Evolutionary conservation across 2,888 invertebrate species (phyloP).

Genomic region (Dolichomitus sp.): DNA sequence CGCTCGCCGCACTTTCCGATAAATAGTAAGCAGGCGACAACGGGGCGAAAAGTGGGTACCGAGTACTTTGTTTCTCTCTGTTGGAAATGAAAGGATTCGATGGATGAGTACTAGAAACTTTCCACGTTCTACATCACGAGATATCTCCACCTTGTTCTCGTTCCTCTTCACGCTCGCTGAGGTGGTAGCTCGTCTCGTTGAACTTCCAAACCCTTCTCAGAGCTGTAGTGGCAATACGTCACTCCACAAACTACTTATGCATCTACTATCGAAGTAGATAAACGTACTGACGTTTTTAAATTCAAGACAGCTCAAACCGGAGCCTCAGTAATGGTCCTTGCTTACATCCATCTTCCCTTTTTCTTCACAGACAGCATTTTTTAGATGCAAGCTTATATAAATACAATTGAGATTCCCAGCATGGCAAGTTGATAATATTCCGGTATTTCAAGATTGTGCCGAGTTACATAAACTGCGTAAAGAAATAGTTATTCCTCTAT

Average conservation of each 20-base stretch:
- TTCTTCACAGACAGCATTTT: no score
- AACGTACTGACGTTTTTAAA: background rate
- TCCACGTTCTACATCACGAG: constrained; percentile 44
- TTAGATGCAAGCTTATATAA: no score
- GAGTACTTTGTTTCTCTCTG: constrained; percentile 40
- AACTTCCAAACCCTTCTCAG: constrained; percentile 30
- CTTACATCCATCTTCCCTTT: no score
- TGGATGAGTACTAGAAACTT: constrained; percentile 41
- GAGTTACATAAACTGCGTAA: no score
- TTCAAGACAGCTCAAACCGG: background rate
- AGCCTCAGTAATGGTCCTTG: background rate
- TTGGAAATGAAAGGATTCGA: constrained; percentile 29
- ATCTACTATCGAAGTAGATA: constrained; percentile 5
- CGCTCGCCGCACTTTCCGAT: constrained; percentile 14
- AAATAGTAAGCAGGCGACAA: constrained; percentile 31
- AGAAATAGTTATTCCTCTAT: no score
- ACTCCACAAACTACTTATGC: constrained; percentile 17
- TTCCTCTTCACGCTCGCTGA: background rate
- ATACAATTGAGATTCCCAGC: no score
- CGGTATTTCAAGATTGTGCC: no score
- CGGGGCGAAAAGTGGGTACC: constrained; percentile 2
- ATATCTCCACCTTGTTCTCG: constrained; percentile 10
- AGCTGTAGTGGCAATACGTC: constrained; percentile 38
- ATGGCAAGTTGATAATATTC: no score
- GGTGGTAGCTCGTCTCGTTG: constrained; percentile 1